Base-by-base conservation (phyloP, 1,140 invertebrate genomes). In the Tribolium castaneum region DNA sequence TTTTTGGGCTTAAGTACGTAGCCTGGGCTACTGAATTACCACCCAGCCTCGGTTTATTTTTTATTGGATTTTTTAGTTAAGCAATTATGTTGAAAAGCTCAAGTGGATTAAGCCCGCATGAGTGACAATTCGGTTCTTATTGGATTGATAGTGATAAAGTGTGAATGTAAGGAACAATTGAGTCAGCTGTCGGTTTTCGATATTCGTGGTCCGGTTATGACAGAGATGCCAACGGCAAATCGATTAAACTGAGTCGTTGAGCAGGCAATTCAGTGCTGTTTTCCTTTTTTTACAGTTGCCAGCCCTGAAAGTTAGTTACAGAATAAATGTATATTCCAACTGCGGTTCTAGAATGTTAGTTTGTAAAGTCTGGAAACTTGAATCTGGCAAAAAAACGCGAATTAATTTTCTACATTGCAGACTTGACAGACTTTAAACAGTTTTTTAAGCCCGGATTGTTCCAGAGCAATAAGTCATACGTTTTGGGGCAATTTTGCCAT, bases 401-500 rank as follows among this genome's bases (percentile, higher is more conserved):
- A 45, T 45, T 45, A 45, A 45, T 45, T 45, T 30, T 30, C 9
- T 45, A 45, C 39, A 45, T 45, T 45, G 39, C 39, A 45, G 7
- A 45, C 39, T 45, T 45, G 39, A 45, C 39, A 45, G 39, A 45
- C 9, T 45, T 45, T 45, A 45, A 45, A 45, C n/a, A 6, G 39
- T 45, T 45, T 45, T 45, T 45, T 45, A 45, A 45, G 39, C 25
- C 9, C 7, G 39, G 9, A 45, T 45, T 10, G 39, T 39, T 39
- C 9, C 34, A 39, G 9, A 39, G 34, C 34, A 39, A 39, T 45
- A 45, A 45, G 9, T 45, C 2, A 45, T 45, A 39, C 6, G 39
- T 59, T 59, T 59, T 59, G 54, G 6, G 10, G 19, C 54, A 59
- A 56, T 56, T 56, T 59, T 22, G 54, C 25, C 30, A 22, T 59